Conservation (phyloP, 2,113 vertebrate species). For the Sorex araneus region DNA sequence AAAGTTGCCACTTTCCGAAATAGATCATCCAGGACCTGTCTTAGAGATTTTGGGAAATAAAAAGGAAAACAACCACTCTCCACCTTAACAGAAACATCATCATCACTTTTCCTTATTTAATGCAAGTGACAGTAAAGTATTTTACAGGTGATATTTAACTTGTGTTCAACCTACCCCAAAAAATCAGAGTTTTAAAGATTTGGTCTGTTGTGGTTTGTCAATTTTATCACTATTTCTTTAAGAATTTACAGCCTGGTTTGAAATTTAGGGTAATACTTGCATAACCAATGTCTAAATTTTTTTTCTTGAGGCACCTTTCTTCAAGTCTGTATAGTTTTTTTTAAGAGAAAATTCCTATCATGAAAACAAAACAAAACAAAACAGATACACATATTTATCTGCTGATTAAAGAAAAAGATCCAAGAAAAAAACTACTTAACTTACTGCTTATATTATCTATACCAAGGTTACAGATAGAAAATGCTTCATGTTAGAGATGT, state of each 20-base stretch:
- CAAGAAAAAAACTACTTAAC: too few species aligned
- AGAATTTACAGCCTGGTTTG: conserved; percentile 45
- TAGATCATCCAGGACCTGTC: conserved; percentile 19
- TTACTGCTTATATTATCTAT: neutral
- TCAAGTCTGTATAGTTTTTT: neutral
- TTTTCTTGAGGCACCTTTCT: conserved; percentile 23
- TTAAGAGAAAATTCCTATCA: too few species aligned
- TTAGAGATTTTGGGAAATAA: conserved; percentile 65
- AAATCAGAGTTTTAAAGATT: conserved; percentile 61
- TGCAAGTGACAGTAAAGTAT: conserved; percentile 49
- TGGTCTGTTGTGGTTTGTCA: conserved; percentile 47
- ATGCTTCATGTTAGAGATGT: conserved; percentile 29
- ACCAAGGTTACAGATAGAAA: neutral
- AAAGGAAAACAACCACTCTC: conserved; percentile 67
- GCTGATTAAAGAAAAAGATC: conserved; percentile 24
- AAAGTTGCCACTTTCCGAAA: conserved; percentile 52
- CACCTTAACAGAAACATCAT: conserved; percentile 31
- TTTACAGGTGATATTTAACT: conserved; percentile 64
- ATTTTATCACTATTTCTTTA: conserved; percentile 59
- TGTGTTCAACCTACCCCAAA: conserved; percentile 68
- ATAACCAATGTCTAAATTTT: conserved; percentile 21
- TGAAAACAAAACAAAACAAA: too few species aligned
- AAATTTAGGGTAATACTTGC: conserved; percentile 60
- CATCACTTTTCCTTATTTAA: conserved; percentile 53
- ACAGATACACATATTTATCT: conserved; percentile 33